Conservation (phyloP, 2,113 vertebrate genomes). For the Ceyx margarethae region DNA sequence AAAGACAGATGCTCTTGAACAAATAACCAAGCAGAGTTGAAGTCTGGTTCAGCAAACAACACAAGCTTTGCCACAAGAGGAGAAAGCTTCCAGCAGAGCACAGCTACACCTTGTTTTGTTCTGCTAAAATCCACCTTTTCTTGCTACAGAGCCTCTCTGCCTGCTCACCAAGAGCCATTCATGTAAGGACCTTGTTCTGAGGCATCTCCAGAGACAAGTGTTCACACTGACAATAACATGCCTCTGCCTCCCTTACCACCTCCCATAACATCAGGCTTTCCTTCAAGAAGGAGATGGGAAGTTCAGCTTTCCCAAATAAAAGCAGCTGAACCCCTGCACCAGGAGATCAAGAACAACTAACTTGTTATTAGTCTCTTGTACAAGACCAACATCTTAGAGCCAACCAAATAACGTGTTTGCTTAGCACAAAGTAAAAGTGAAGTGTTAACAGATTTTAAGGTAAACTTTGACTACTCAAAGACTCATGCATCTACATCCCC, state of each 20-base stretch:
- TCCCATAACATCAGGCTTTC: neutral
- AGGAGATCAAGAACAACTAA: neutral
- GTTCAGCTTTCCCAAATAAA: neutral
- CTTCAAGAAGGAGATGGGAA: neutral
- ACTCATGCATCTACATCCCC: neutral
- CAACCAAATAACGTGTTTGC: neutral
- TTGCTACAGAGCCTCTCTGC: neutral
- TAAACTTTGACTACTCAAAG: neutral
- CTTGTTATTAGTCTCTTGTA: neutral
- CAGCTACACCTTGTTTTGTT: neutral
- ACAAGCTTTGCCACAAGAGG: neutral
- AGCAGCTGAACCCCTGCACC: neutral
- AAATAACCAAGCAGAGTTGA: neutral
- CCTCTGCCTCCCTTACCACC: neutral
- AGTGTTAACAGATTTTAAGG: neutral
- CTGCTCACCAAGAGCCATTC: neutral
- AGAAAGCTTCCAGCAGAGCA: neutral
- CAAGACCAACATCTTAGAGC: neutral
- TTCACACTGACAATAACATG: neutral
- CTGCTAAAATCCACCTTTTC: neutral
- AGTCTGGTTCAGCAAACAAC: neutral
- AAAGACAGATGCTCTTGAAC: neutral
- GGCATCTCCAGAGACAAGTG: neutral
- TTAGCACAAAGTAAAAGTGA: neutral
- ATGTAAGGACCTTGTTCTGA: neutral